Base-by-base conservation (phyloP, 2,113 vertebrate species). In the Tetrao urogallus region DNA sequence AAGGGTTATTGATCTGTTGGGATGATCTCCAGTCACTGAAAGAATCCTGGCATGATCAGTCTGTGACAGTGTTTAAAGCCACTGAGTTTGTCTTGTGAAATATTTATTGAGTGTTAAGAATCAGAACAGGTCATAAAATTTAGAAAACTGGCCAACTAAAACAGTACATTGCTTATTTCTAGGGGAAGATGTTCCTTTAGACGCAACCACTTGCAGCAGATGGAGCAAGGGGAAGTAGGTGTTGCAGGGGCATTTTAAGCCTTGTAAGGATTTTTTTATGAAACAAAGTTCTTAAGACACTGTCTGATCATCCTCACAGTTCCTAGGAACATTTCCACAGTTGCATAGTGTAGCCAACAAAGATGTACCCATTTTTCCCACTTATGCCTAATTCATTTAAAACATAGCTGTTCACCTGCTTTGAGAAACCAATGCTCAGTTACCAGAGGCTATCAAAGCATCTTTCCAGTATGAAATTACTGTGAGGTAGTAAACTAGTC, bases 351-450 rank as follows among this genome's bases (percentile, higher is more conserved):
- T 81, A 87, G 54, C 30, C 57, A 86, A n/a, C 13, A 75, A 93
- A 88, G 52, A 52, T 17, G 11, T 32, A 64, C 16, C 27, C 30
- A 11, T 43, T 89, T 69, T 82, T 80, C 38, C 75, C 24, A 11
- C 10, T 30, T 19, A 15, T n/a, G 13, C 1, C 1, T 42, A 90
- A 90, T 66, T 86, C 58, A 11, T 74, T 86, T 50, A 89, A 47
- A 87, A 89, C 25, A 43, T 84, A 87, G 28, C 57, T 89, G 42
- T 69, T 91, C 67, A 43, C 47, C 89, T 82, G 71, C 90, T 90
- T 86, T 78, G 60, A 81, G 60, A 92, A 94, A 83, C 21, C 61
- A 70, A 54, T 64, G 9, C 22, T 63, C 63, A 79, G 24, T 63
- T 76, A 85, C 85, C 82, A 25, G 43, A 76, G 48, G 13, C 76